Evolutionary conservation across 1,140 invertebrate species (phyloP), one percentile per base, ranked within the genome.

Genomic region (Drosophila santomea): DNA sequence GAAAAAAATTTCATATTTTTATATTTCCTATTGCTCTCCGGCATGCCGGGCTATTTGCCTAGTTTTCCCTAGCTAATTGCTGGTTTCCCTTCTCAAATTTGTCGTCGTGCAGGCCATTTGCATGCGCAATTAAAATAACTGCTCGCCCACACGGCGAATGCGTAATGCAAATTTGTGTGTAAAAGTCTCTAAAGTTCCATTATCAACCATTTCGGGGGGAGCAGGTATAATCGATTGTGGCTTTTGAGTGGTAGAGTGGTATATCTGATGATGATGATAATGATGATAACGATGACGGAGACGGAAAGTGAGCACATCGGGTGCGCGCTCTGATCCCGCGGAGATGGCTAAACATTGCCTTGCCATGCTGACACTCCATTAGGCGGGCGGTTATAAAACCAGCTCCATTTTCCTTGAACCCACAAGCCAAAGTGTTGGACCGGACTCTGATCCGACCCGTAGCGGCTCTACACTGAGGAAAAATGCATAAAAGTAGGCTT

Each of bases 331-430:
- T 68, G 52, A 68, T 60, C 73, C 32, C 39, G n/a, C 43, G 39
- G 38, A 67, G 72, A 75, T 64, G 59, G 32, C 41, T 45, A 64
- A n/a, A 74, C 39, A 14, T 28, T 52, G 55, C 73, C 62, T 60
- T 56, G 62, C 54, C 61, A 47, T 57, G 44, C 55, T 68, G 68
- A 61, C 60, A 73, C 55, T 38, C 57, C 67, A 78, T 79, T 79
- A 79, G 50, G 56, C 48, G 55, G 44, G 43, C 32, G 15, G 54
- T 35, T 57, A 69, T 58, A 75, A 83, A 85, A 66, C 81, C 64
- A 71, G 74, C 74, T 86, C 68, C 76, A 82, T 88, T 88, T 84
- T 89, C 83, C 83, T 89, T 88, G 83, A 88, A 88, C 83, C 64
- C 57, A 56, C 41, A 74, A 75, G 45, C 41, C 20, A 15, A 45